These are phyloP conservation scores for Clamator glandarius DNA, from an alignment of 2,797 vertebrate species.

Conservation along the genomic window DNA sequence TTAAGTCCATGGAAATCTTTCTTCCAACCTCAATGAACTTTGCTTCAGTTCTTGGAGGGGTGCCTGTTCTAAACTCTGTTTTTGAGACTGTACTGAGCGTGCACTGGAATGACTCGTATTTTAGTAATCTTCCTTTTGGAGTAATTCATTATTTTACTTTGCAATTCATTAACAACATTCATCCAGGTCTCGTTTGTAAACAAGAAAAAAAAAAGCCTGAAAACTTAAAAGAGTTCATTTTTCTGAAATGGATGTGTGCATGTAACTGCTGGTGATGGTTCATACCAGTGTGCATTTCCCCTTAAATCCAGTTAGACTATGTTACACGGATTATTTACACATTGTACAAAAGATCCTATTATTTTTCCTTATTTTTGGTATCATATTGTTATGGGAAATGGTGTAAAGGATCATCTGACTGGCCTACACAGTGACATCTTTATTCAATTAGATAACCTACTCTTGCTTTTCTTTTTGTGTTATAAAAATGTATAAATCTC, in stretches of 20 bases:
- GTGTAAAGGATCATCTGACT: not conserved
- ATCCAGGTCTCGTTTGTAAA: not conserved
- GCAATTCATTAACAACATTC: not conserved
- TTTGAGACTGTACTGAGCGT: not conserved
- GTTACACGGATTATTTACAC: not conserved
- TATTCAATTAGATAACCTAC: not conserved
- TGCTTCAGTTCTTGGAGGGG: not conserved
- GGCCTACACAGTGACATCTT: not conserved
- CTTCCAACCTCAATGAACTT: not conserved
- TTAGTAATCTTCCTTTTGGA: not conserved
- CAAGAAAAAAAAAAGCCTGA: not conserved
- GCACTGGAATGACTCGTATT: not conserved
- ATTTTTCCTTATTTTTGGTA: not conserved
- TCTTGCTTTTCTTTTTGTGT: not conserved
- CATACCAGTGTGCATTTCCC: not conserved
- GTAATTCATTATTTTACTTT: not conserved
- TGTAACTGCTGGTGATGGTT: not conserved
- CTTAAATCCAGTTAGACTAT: not conserved
- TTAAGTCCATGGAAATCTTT: not conserved
- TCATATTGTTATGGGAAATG: not conserved
- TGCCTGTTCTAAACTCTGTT: not conserved
- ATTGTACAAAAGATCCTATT: not conserved
- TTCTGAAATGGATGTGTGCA: not conserved
- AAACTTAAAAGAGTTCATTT: slow-evolving; percentile 12
- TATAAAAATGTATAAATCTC: not conserved